Percentiles rank a stretch among this genome's conserved stretches.
Evolutionary conservation across 2,797 vertebrate genomes (phyloP).

Genomic region (Myotis pilosus): DNA sequence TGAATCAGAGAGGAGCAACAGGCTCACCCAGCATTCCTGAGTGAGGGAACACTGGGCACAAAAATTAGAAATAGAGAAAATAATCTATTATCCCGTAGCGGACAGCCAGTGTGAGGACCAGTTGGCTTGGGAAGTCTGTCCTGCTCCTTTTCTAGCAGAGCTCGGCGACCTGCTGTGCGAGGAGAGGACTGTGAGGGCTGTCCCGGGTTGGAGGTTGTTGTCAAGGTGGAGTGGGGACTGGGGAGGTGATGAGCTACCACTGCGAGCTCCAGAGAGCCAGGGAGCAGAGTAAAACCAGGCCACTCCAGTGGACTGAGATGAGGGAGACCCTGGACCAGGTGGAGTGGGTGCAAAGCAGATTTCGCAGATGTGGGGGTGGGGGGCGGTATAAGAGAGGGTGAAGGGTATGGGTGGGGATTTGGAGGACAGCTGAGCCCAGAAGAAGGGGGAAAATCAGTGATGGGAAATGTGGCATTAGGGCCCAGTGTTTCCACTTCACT

Average conservation of each 20-base stretch:
- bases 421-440: neutral
- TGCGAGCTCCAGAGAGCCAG: neutral
- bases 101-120: neutral
- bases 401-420: neutral
- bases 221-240: neutral
- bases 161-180: neutral
- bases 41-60: neutral
- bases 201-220: neutral
- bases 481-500: neutral
- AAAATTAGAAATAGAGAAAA: neutral
- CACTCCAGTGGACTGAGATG: neutral
- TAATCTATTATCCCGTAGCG: neutral
- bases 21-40: neutral
- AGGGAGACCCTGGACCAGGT: neutral
- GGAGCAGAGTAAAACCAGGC: neutral
- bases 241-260: neutral
- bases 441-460: neutral
- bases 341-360: neutral
- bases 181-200: neutral
- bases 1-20: neutral
- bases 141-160: neutral
- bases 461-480: neutral
- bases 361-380: neutral
- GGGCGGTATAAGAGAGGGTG: neutral
- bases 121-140: neutral